Conservation (phyloP, 2,113 vertebrate species). For the Mohoua ochrocephala region DNA sequence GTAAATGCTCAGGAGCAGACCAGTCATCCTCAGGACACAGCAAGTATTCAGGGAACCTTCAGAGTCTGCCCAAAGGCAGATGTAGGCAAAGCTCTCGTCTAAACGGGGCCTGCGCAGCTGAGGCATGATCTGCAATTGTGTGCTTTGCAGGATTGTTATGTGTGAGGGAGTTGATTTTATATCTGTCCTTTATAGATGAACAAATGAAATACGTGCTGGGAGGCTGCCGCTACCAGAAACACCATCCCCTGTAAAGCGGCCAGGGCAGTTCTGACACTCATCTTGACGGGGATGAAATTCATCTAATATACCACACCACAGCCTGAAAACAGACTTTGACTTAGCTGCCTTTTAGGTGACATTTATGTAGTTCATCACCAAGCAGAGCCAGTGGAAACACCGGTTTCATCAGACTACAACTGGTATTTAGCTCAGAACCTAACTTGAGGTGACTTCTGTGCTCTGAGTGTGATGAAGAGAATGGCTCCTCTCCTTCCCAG, state of each 20-base stretch:
- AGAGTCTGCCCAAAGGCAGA: background rate
- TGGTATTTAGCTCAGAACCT: background rate
- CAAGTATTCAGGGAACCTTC: background rate
- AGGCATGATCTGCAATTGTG: rapidly evolving
- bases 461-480: background rate
- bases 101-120: background rate
- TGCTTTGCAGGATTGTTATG: background rate
- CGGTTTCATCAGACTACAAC: background rate
- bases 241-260: background rate
- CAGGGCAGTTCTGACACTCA: background rate
- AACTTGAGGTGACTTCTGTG: background rate
- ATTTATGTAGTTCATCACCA: background rate
- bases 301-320: background rate
- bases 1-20: background rate
- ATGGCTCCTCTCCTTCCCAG: background rate
- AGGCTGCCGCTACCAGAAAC: background rate
- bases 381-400: background rate
- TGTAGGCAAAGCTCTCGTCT: background rate
- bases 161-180: background rate
- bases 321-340: background rate
- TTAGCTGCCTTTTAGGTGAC: background rate
- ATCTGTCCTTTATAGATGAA: background rate
- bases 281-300: background rate
- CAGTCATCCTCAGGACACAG: background rate
- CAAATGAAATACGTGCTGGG: background rate